phyloP scores from a whole-genome alignment of 2,113 vertebrate species.

The Tragulus kanchil region DNA sequence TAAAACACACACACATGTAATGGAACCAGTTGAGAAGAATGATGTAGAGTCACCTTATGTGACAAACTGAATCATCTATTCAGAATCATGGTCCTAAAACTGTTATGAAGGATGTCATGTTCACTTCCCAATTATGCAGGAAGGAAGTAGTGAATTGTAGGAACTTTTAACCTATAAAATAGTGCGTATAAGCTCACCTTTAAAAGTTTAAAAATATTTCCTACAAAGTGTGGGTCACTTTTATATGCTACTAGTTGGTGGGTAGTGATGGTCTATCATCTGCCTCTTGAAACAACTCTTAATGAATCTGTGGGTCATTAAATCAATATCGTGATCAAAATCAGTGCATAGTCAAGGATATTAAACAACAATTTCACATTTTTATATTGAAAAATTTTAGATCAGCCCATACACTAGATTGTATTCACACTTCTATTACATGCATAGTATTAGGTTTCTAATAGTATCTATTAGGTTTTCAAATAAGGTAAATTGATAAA shows the following conservation, averaged over 20 bases:
- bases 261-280: background rate
- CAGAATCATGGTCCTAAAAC: conserved; percentile 12
- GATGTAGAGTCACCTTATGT: conserved; percentile 76
- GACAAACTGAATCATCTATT: conserved; percentile 76
- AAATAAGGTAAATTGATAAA: conserved; percentile 43
- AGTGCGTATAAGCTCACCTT: conserved; percentile 49
- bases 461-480: background rate
- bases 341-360: background rate
- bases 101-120: conserved; percentile 43
- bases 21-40: conserved; percentile 1
- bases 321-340: conserved; percentile 1
- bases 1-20: background rate
- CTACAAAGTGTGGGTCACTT: conserved; percentile 50
- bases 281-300: background rate
- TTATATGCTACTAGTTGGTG: conserved; percentile 8
- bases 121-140: background rate
- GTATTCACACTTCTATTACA: conserved; percentile 15
- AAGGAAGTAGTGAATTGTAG: background rate
- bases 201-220: conserved; percentile 64
- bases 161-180: conserved; percentile 28
- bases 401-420: background rate
- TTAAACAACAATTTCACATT: background rate
- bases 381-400: conserved; percentile 49
- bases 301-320: background rate
- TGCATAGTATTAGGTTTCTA: background rate